Conservation (phyloP, 2,113 vertebrate genomes). For the Corythaeola cristata region DNA sequence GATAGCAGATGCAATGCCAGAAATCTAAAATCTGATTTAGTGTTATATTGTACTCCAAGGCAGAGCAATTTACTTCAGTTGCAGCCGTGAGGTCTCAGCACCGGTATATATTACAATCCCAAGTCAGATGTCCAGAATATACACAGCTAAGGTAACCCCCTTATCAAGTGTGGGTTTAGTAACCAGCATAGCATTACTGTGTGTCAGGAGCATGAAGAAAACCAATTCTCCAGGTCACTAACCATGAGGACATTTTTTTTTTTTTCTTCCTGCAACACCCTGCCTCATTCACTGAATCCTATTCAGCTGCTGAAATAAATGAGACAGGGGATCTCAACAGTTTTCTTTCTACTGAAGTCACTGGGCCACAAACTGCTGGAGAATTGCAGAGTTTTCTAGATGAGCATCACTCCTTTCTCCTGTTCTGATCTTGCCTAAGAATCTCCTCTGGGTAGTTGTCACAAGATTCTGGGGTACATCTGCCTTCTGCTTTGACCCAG, state of each 20-base stretch:
- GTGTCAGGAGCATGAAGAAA: conserved; percentile 15
- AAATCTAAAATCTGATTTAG: not conserved
- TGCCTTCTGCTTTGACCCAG: not conserved
- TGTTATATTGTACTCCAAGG: not conserved
- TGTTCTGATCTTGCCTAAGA: not conserved
- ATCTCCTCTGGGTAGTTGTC: not conserved
- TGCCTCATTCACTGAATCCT: not conserved
- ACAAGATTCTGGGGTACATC: not conserved
- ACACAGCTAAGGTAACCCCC: not conserved
- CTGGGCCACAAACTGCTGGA: not conserved
- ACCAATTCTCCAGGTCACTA: conserved; percentile 30
- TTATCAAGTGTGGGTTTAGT: not conserved
- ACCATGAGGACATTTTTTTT: not conserved
- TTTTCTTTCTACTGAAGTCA: not conserved
- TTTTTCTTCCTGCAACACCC: not conserved
- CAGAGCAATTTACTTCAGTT: not conserved
- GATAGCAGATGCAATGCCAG: not conserved
- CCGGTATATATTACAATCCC: not conserved
- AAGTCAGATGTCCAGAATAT: not conserved
- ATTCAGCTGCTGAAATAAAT: not conserved
- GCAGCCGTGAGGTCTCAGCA: not conserved
- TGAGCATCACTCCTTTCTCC: not conserved
- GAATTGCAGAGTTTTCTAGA: not conserved
- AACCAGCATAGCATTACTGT: not conserved
- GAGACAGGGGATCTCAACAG: not conserved